Conservation (phyloP, 2,113 vertebrate genomes). For the Triplophysa tibetana region DNA sequence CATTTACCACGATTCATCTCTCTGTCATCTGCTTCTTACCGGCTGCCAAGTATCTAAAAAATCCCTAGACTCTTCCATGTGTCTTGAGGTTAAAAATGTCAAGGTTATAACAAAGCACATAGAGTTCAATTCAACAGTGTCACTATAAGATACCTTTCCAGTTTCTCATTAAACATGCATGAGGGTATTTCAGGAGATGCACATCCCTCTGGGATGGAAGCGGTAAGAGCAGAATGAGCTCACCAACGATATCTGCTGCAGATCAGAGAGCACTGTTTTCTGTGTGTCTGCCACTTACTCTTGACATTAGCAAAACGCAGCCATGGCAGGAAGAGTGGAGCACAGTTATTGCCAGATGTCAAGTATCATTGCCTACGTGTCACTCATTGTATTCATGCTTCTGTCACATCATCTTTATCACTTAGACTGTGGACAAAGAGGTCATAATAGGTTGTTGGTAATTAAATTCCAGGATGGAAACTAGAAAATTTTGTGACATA, state of each 20-base stretch:
- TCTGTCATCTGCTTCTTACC: not conserved
- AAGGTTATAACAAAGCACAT: conserved; percentile 49
- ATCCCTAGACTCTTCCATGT: not conserved
- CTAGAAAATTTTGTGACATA: not conserved
- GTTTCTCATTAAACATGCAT: conserved; percentile 58
- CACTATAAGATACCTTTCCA: conserved; percentile 48
- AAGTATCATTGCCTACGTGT: conserved; percentile 24
- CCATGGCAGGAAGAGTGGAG: conserved; percentile 28
- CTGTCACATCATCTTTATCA: not conserved
- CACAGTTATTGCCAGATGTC: conserved; percentile 44
- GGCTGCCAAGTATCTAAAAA: not conserved
- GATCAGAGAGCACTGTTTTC: conserved; percentile 46
- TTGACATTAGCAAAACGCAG: conserved; percentile 54
- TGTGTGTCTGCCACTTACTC: conserved; percentile 45
- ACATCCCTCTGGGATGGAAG: conserved; percentile 35
- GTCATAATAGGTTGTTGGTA: conserved; percentile 4
- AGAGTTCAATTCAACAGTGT: conserved; percentile 43
- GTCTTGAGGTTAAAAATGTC: conserved; percentile 43
- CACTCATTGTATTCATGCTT: conserved; percentile 15
- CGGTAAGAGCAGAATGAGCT: conserved; percentile 46
- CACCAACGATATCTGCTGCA: conserved; percentile 51
- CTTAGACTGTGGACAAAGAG: not conserved
- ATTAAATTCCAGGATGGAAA: not conserved
- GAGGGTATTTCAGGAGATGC: conserved; percentile 53
- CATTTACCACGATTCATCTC: not conserved